phyloP scores from a whole-genome alignment of 2,797 vertebrate genomes.

The Rhinatrema bivittatum region DNA sequence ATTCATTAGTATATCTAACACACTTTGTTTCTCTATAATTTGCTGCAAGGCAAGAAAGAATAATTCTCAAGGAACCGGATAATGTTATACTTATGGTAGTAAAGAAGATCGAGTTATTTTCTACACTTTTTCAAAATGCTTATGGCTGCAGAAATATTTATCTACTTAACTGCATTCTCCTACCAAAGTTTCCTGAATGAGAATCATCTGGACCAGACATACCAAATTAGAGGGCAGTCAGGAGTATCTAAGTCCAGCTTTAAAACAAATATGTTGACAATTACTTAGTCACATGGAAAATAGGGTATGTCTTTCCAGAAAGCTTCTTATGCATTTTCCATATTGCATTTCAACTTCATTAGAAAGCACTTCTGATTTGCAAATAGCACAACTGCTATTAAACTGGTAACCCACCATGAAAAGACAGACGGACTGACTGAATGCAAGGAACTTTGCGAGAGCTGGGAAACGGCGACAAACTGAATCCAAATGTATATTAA shows the following conservation, averaged over 20 bases:
- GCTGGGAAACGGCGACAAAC: no score
- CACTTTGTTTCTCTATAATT: slow-evolving; percentile 20
- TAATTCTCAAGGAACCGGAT: slow-evolving; percentile 23
- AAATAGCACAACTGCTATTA: slow-evolving; percentile 44
- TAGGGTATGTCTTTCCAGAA: slow-evolving; percentile 48
- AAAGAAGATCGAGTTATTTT: slow-evolving; percentile 36
- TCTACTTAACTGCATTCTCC: slow-evolving; percentile 51
- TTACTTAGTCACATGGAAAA: slow-evolving; percentile 61
- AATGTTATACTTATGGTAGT: slow-evolving; percentile 17
- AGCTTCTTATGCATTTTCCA: slow-evolving; percentile 46
- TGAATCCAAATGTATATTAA: no score
- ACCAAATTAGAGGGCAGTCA: slow-evolving; percentile 61
- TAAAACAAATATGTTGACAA: slow-evolving; percentile 62
- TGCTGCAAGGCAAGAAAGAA: slow-evolving; percentile 17
- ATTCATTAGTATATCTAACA: slow-evolving; percentile 30
- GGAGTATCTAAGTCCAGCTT: slow-evolving; percentile 59
- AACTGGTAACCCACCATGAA: slow-evolving; percentile 43
- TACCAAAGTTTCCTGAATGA: slow-evolving; percentile 51
- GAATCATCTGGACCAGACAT: slow-evolving; percentile 44
- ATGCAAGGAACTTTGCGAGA: slow-evolving; percentile 39
- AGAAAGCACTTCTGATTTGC: slow-evolving; percentile 48
- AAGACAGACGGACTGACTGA: slow-evolving; percentile 32
- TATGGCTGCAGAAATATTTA: slow-evolving; percentile 52
- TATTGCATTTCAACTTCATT: slow-evolving; percentile 55
- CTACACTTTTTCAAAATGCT: slow-evolving; percentile 42